A percentile compares a stretch with the other conserved stretches of the same genome.
These are phyloP conservation scores for Sterna hirundo DNA, from an alignment of 2,113 vertebrate species.

Conservation along the genomic window DNA sequence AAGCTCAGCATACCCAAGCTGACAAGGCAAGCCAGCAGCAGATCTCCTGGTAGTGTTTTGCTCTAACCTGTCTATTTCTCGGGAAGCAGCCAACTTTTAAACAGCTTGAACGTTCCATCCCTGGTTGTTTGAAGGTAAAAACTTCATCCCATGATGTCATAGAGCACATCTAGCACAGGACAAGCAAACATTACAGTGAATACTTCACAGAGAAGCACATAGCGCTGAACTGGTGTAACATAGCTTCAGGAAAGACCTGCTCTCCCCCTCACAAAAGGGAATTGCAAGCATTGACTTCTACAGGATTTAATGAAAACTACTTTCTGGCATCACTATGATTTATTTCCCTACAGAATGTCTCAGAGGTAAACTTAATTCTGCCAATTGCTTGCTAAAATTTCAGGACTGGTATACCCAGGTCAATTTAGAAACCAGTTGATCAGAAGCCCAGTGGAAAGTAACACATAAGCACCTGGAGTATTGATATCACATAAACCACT, in stretches of 20 bases:
- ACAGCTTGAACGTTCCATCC: background rate
- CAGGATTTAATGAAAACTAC: background rate
- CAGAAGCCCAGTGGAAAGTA: background rate
- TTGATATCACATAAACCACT: background rate
- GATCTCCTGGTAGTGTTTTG: background rate
- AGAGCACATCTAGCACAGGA: background rate
- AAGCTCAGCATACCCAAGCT: background rate
- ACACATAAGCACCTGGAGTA: background rate
- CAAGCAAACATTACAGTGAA: background rate
- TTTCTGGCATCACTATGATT: background rate
- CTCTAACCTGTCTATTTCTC: background rate
- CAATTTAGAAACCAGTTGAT: background rate
- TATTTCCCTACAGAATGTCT: background rate
- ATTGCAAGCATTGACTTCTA: background rate
- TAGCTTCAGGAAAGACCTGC: background rate
- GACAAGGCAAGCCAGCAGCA: background rate
- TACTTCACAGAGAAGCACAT: background rate
- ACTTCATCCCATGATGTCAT: background rate
- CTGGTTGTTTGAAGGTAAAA: background rate
- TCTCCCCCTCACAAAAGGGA: background rate
- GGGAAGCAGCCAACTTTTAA: background rate
- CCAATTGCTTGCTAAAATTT: background rate
- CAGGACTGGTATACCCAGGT: background rate
- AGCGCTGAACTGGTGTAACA: background rate
- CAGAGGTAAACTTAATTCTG: background rate